phyloP scores from a whole-genome alignment of 37 sponge, comb jelly and placozoan genomes.

The Diacarnus erythraeanus region DNA sequence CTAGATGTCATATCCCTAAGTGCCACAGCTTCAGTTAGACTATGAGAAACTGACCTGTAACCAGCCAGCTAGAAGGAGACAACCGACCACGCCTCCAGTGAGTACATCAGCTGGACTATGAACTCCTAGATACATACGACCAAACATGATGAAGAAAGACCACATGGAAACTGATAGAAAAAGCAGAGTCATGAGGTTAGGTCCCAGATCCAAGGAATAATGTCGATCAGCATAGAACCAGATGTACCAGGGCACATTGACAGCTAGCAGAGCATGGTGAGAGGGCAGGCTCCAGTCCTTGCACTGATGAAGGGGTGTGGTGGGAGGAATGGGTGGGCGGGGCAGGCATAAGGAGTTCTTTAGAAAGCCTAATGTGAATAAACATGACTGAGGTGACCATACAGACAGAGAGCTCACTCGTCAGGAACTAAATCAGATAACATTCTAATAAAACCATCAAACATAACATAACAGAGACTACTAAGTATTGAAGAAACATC shows the following conservation, averaged over 20 bases:
- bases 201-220: neutral
- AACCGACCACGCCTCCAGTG: conserved; percentile 58
- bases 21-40: no score
- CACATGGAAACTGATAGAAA: conserved; percentile 37
- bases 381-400: no score
- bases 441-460: no score
- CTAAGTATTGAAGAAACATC: no score
- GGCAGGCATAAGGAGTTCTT: conserved; percentile 64
- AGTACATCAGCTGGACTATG: conserved; percentile 74
- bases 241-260: conserved; percentile 67
- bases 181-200: neutral
- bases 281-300: conserved; percentile 66
- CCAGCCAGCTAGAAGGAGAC: conserved; percentile 47
- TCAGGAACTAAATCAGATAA: no score
- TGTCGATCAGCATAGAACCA: conserved; percentile 28
- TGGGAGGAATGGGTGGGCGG: conserved; percentile 66
- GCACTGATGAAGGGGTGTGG: conserved; percentile 43
- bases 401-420: no score
- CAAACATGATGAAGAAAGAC: conserved; percentile 65
- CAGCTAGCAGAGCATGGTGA: conserved; percentile 60
- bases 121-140: conserved; percentile 70
- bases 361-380: conserved; percentile 18
- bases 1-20: no score
- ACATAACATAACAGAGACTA: no score
- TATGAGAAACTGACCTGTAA: conserved; percentile 13